Evolutionary conservation across 2,113 vertebrate species (phyloP).

Genomic region (Pelmatolapia mariae): DNA sequence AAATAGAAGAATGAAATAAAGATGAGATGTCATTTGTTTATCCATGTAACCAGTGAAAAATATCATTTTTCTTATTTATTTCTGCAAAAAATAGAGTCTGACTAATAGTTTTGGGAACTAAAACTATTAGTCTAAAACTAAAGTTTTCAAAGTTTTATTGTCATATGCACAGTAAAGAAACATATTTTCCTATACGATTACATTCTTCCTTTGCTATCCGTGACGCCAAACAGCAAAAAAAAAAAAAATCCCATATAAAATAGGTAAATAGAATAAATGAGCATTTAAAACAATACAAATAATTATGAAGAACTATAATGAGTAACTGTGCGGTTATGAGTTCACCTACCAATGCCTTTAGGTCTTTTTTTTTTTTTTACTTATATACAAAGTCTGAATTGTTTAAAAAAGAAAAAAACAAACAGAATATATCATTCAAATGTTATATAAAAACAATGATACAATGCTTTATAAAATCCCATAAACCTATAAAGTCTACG

Average conservation of each 20-base stretch:
- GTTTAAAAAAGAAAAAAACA: background rate
- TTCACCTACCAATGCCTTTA: background rate
- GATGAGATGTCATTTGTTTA: background rate
- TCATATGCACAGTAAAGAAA: background rate
- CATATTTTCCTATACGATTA: background rate
- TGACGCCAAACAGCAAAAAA: background rate
- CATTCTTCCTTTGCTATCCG: background rate
- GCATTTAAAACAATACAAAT: background rate
- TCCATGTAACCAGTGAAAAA: background rate
- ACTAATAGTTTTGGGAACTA: background rate
- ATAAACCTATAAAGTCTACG: background rate
- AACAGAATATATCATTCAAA: background rate
- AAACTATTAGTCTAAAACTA: background rate
- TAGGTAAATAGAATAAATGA: background rate
- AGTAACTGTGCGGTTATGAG: background rate
- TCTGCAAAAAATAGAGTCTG: background rate
- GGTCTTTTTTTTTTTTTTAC: background rate
- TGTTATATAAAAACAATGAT: background rate
- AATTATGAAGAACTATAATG: background rate
- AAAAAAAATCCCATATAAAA: background rate
- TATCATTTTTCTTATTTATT: background rate
- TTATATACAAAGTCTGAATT: background rate
- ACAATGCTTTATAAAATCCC: background rate
- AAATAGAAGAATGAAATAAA: background rate
- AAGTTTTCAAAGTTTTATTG: background rate